A percentile compares a stretch with the other conserved stretches of the same genome.
phyloP scores from a whole-genome alignment of 23 tunicate genomes.

The Phallusia fumigata region DNA sequence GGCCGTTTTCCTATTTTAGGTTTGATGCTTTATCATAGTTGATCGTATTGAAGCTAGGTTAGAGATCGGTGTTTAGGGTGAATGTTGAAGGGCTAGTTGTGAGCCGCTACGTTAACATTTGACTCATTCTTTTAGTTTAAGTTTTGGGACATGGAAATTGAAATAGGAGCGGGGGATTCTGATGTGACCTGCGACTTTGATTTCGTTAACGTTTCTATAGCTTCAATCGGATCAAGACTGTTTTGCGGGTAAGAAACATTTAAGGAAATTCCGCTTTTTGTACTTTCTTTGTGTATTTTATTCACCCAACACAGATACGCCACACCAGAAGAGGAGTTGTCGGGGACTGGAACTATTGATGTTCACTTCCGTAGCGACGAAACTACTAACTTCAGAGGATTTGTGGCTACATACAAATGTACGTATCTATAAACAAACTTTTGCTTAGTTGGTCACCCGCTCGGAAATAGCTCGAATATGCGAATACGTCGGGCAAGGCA shows the following conservation, averaged over 20 bases:
- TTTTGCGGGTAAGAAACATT: constrained; percentile 68
- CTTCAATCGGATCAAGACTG: constrained; percentile 53
- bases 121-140: constrained; percentile 30
- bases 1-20: too few species aligned
- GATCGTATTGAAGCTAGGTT: not conserved
- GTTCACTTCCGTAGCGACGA: constrained; percentile 61
- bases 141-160: constrained; percentile 59
- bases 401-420: constrained; percentile 53
- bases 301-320: not conserved
- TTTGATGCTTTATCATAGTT: too few species aligned
- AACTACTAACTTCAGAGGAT: constrained; percentile 62
- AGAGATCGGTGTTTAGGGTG: not conserved
- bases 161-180: constrained; percentile 35
- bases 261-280: not conserved
- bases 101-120: not conserved
- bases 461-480: too few species aligned
- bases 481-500: too few species aligned
- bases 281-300: not conserved
- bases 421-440: too few species aligned
- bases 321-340: constrained; percentile 48
- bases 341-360: constrained; percentile 62
- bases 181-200: constrained; percentile 73
- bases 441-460: too few species aligned
- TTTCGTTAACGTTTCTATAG: constrained; percentile 65
- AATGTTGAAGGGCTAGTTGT: too few species aligned